Percentiles rank a stretch among this genome's conserved stretches.
Evolutionary conservation across 2,888 invertebrate genomes (phyloP).

Genomic region (Celastrina argiolus): DNA sequence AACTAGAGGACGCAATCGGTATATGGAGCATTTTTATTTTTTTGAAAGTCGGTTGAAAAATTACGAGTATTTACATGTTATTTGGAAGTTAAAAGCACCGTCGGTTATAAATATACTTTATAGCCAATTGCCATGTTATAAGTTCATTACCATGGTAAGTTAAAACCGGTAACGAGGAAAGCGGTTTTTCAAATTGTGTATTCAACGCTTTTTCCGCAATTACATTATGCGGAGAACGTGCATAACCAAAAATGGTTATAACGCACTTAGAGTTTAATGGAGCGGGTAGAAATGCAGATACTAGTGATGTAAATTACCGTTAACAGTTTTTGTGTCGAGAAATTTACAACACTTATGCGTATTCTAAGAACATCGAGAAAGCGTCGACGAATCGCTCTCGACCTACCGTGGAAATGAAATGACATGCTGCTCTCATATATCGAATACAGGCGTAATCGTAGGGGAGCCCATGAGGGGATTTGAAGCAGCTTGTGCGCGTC

Average conservation of each 20-base stretch:
- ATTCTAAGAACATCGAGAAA: slow-evolving; percentile 18
- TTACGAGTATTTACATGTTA: too few relatives aligned
- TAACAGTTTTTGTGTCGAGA: slow-evolving; percentile 13
- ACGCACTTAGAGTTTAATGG: slow-evolving; percentile 22
- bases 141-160: not conserved
- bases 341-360: slow-evolving; percentile 17
- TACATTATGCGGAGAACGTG: slow-evolving; percentile 17
- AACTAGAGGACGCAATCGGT: too few relatives aligned
- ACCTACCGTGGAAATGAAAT: slow-evolving; percentile 18
- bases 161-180: slow-evolving; percentile 17
- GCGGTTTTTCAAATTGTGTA: slow-evolving; percentile 11
- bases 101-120: not conserved
- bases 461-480: too few relatives aligned
- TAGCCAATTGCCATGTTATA: not conserved
- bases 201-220: slow-evolving; percentile 21
- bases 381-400: slow-evolving; percentile 18
- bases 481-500: too few relatives aligned
- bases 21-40: too few relatives aligned
- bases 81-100: too few relatives aligned
- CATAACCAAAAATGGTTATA: slow-evolving; percentile 22
- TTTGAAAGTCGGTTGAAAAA: too few relatives aligned
- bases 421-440: slow-evolving; percentile 7
- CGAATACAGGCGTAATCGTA: not conserved
- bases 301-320: slow-evolving; percentile 20
- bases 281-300: slow-evolving; percentile 19